Evolutionary conservation across 2,888 invertebrate genomes (phyloP).

Genomic region (Orthosia incerta): DNA sequence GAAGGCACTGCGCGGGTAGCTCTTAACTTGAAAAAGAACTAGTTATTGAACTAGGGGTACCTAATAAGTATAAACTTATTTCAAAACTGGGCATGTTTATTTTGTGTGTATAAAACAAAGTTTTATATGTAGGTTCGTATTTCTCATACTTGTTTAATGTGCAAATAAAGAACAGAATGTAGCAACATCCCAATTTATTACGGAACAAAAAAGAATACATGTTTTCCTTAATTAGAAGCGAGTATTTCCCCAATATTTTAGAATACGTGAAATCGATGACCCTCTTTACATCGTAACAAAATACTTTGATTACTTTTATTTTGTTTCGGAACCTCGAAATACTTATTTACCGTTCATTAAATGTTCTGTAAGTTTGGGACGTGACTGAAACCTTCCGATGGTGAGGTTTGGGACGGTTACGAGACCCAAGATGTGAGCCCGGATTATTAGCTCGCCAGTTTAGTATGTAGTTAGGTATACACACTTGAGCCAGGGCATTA

Average conservation of each 20-base stretch:
- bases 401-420: constrained; percentile 9
- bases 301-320: constrained; percentile 30
- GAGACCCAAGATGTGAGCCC: constrained; percentile 29
- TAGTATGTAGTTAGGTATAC: constrained; percentile 5
- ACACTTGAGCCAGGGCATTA: constrained; percentile 10
- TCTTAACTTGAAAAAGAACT: neutral
- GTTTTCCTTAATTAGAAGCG: constrained; percentile 9
- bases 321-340: constrained; percentile 22
- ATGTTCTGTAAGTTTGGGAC: constrained; percentile 42
- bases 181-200: neutral
- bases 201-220: neutral
- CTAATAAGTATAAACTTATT: too few relatives aligned
- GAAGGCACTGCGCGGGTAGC: too few relatives aligned
- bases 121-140: too few relatives aligned
- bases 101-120: too few relatives aligned
- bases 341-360: constrained; percentile 50
- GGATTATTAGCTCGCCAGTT: constrained; percentile 31
- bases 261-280: constrained; percentile 9
- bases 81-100: too few relatives aligned
- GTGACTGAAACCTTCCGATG: constrained; percentile 38
- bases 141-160: neutral
- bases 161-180: too few relatives aligned
- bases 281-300: constrained; percentile 17
- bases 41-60: too few relatives aligned
- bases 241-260: constrained; percentile 8